Conservation (phyloP, 1,140 invertebrate genomes). For the Brevipalpus yothersi region DNA sequence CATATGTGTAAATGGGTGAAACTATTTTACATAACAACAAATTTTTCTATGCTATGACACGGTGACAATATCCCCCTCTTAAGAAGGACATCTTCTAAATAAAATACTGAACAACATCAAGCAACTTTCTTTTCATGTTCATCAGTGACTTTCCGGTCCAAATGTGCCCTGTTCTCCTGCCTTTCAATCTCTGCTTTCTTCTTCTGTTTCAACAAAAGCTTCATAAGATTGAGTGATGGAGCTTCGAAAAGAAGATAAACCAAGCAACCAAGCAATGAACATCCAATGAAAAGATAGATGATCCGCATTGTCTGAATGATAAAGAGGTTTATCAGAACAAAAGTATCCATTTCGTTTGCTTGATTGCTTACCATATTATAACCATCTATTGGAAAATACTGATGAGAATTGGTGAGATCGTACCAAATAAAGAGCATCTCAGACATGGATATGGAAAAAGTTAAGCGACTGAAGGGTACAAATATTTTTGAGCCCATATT, state of each 20-base stretch:
- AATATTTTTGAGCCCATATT: conserved; percentile 3
- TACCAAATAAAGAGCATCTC: conserved; percentile 7
- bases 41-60: too few relatives aligned
- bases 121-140: too few relatives aligned
- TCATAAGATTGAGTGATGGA: not conserved
- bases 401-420: not conserved
- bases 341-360: not conserved
- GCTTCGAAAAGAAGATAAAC: not conserved
- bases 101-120: too few relatives aligned
- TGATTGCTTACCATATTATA: conserved; percentile 4
- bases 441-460: conserved; percentile 3
- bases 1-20: too few relatives aligned
- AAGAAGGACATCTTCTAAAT: too few relatives aligned
- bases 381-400: not conserved
- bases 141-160: too few relatives aligned
- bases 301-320: not conserved
- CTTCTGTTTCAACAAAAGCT: not conserved
- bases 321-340: not conserved
- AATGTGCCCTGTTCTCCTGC: too few relatives aligned
- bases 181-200: too few relatives aligned
- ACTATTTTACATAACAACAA: too few relatives aligned
- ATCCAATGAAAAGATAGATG: not conserved
- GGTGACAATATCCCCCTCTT: too few relatives aligned
- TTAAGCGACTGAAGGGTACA: conserved; percentile 3
- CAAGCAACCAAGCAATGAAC: not conserved